Base-by-base conservation (phyloP, 1,140 invertebrate species). In the Tetranychus cinnabarinus region DNA sequence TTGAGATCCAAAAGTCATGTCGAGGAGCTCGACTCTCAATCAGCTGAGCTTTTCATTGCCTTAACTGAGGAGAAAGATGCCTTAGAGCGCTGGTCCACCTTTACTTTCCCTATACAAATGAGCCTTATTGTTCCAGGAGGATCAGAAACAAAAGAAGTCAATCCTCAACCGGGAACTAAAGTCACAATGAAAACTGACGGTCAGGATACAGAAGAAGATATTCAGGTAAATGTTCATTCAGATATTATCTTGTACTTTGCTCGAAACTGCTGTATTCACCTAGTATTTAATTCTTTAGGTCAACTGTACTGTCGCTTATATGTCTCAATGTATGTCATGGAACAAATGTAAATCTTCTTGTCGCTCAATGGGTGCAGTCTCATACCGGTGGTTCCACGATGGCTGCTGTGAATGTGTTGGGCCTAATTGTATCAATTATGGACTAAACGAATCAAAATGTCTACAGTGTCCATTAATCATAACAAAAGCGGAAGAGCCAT, bases 251-350 rank as follows among this genome's bases (percentile, higher is more conserved):
- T 12, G 37, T 3, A 61, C 57, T 15, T 54, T 62, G 39, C 10
- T 42, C 10, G 5, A 6, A 42, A 42, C 10, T 42, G 5, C 10
- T 5, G 0, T 42, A 6, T 42, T 56, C 12, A n/a, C 12, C 15
- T 46, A 23, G 10, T 33, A 35, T 33, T 12, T 37, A 23, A 35
- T 15, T 34, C 39, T 64, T 52, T n/a, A 58, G 55, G 48, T 85
- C 0, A 93, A 95, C 74, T 96, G 90, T 71, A 90, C 87, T 7
- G 88, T 95, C 1, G 87, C 86, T 1, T 96, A 85, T 72, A 82
- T 91, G 81, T 80, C 83, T 33, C 81, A 89, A 67, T 95, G 90
- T 71, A 84, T 85, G 75, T 86, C 88, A 2, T 82, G 82, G 75
- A 81, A 82, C 68, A 92, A 91, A 70, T 96, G 88, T 70, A 81